Evolutionary conservation across 2,113 vertebrate genomes (phyloP).

Genomic region (Circaetus cinerascens): DNA sequence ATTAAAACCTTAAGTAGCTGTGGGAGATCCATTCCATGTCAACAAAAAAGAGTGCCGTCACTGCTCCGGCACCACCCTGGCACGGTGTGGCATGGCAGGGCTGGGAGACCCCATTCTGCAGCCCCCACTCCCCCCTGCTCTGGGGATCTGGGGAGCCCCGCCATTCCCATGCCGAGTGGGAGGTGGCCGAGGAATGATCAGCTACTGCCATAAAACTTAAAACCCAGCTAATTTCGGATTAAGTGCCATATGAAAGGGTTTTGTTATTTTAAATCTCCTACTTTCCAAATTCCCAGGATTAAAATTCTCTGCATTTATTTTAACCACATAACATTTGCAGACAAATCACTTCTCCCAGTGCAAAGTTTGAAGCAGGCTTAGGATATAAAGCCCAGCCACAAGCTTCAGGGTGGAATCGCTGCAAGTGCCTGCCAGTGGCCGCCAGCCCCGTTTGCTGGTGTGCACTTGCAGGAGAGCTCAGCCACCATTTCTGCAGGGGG

Average conservation of each 20-base stretch:
- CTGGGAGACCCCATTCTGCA: background rate
- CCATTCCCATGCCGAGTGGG: background rate
- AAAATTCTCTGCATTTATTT: slow-evolving; percentile 69
- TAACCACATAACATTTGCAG: slow-evolving; percentile 66
- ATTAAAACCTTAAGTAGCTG: slow-evolving; percentile 66
- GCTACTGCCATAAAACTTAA: slow-evolving; percentile 29
- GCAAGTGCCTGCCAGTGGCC: background rate
- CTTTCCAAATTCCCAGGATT: slow-evolving; percentile 67
- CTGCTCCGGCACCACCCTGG: background rate
- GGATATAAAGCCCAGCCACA: slow-evolving; percentile 30
- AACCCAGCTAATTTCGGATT: slow-evolving; percentile 59
- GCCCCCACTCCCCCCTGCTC: background rate
- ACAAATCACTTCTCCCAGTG: slow-evolving; percentile 63
- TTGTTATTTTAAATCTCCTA: slow-evolving; percentile 69
- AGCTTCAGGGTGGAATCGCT: background rate
- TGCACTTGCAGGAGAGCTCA: background rate
- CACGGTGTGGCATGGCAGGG: rapidly evolving
- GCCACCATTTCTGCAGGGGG: background rate
- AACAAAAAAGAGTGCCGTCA: slow-evolving; percentile 24
- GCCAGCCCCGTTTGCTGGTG: background rate
- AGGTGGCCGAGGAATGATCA: slow-evolving; percentile 37
- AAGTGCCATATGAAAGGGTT: slow-evolving; percentile 66
- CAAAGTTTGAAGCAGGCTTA: slow-evolving; percentile 49
- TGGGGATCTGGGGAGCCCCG: background rate
- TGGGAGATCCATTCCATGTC: slow-evolving; percentile 64